Percentiles rank a stretch among this genome's conserved stretches.
These are phyloP conservation scores for Mylabris sibirica DNA, from an alignment of 2,888 invertebrate genomes.

Conservation along the genomic window DNA sequence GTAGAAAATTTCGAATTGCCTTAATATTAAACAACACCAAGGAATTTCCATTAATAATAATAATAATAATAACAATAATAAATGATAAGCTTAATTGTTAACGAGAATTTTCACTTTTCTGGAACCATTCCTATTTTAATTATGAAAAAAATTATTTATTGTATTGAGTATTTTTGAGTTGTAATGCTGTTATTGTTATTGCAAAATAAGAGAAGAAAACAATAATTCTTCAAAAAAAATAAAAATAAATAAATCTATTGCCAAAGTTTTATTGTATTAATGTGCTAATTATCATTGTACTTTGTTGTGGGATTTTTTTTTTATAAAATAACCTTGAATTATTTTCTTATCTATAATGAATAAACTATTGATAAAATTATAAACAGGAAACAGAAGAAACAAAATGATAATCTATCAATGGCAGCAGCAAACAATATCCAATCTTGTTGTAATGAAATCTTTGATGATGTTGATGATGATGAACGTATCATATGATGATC, in stretches of 20 bases:
- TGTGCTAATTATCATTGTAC: neutral
- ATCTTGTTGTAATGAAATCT: constrained; percentile 63
- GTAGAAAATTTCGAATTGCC: neutral
- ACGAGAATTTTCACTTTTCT: neutral
- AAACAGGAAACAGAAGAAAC: constrained; percentile 66
- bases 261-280: constrained; percentile 13
- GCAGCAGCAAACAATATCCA: constrained; percentile 72
- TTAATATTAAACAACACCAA: neutral
- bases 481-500: constrained; percentile 59
- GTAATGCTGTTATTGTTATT: neutral
- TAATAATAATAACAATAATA: too few species aligned
- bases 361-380: constrained; percentile 63
- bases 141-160: neutral
- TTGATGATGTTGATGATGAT: constrained; percentile 30
- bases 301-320: neutral
- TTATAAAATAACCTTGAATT: neutral
- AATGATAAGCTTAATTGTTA: neutral
- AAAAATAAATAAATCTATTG: constrained; percentile 23
- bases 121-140: constrained; percentile 1
- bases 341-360: constrained; percentile 44
- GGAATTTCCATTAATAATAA: neutral
- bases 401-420: constrained; percentile 69
- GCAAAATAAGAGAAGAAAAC: constrained; percentile 1
- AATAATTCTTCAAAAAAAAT: neutral
- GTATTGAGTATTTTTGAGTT: constrained; percentile 14